Evolutionary conservation across 2,888 invertebrate genomes (phyloP).

Genomic region (Leucophenga montana): DNA sequence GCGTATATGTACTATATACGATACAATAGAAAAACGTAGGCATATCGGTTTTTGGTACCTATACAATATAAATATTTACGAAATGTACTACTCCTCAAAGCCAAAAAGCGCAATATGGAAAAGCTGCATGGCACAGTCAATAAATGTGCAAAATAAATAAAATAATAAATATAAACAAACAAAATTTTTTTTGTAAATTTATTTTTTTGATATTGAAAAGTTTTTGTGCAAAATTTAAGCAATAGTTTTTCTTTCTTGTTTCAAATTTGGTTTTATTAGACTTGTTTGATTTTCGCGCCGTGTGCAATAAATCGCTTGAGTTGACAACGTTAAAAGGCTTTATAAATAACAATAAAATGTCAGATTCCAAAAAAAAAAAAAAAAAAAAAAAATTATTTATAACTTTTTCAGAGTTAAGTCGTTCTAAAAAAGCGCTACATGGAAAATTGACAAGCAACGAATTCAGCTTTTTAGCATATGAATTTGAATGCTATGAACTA

Average conservation of each 20-base stretch:
- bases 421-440: neutral
- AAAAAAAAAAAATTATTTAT: no score
- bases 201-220: neutral
- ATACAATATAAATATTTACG: no score
- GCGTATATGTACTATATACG: no score
- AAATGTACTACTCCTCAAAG: no score
- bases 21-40: neutral
- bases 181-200: neutral
- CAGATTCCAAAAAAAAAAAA: slow-evolving; percentile 31
- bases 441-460: neutral
- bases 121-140: neutral
- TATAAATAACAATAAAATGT: slow-evolving; percentile 40
- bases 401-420: slow-evolving; percentile 8
- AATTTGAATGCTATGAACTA: no score
- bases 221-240: neutral
- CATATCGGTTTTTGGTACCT: neutral
- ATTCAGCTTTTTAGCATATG: no score
- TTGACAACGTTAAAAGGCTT: slow-evolving; percentile 41
- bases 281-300: slow-evolving; percentile 45
- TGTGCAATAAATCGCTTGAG: slow-evolving; percentile 58
- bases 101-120: neutral
- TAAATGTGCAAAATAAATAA: neutral
- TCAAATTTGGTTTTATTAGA: neutral
- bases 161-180: neutral
- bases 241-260: neutral